Base-by-base conservation (phyloP, 1,140 invertebrate species). In the Lepidurus packardi region DNA sequence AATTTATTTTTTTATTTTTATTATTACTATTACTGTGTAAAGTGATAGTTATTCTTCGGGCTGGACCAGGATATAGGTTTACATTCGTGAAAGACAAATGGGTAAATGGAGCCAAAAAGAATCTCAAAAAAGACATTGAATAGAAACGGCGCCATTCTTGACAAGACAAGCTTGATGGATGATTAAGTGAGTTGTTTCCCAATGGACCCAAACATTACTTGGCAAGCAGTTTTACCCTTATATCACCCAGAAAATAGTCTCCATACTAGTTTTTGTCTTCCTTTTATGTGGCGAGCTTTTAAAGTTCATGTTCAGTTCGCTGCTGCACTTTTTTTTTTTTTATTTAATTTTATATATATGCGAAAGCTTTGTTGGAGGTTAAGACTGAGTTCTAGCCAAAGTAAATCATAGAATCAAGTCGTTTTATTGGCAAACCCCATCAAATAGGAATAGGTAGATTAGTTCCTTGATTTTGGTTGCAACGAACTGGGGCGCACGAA, bases 141-240 rank as follows among this genome's bases (percentile, higher is more conserved):
- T 9, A 65, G 53, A 13, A 34, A 65, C 53, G 53, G 53, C 53
- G 53, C 53, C 21, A 65, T 13, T 7, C 53, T 65, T 65, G 53
- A 65, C 53, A 65, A 65, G 53, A 65, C 53, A 65, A 65, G 53
- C 13, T 65, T 65, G 53, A 65, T 65, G 53, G 53, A 65, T 65
- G 53, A 65, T 65, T 9, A 65, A 65, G 53, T 65, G 53, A 65
- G 53, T 65, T 65, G 53, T 65, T 65, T 13, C 34, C 53, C 53
- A 65, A 7, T 65, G 53, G 53, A 13, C 21, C 21, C 13, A 21
- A 9, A 65, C 16, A 10, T 65, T 13, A 6, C 21, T 65, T 65
- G 8, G 47, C 47, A 65, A 65, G 47, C 47, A 13, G 21, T 65
- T 65, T 65, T 65, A 21, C 13, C 21, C 53, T 65, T 65, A 65